phyloP scores from a whole-genome alignment of 1,140 invertebrate species.

The Dolichoris vasculosae region DNA sequence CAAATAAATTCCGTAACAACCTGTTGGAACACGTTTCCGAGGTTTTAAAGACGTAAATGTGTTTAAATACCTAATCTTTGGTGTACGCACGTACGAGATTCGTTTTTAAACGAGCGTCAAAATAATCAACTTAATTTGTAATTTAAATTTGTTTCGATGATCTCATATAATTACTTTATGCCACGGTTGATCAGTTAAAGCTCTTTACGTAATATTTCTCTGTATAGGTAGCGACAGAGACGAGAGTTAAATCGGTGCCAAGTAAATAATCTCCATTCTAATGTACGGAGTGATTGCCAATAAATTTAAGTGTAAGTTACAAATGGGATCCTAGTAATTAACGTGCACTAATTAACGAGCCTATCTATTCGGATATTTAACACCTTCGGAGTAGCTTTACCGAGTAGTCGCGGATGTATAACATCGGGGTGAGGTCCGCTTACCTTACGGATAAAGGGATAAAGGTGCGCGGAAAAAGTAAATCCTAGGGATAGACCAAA shows the following conservation, averaged over 20 bases:
- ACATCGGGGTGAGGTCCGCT: neutral
- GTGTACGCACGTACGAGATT: neutral
- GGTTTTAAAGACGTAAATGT: neutral
- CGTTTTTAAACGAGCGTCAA: neutral
- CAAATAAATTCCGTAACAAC: neutral
- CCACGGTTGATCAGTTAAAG: neutral
- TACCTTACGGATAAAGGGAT: neutral
- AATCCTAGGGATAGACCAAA: neutral
- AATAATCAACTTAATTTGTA: neutral
- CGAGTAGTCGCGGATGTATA: neutral
- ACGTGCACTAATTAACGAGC: neutral
- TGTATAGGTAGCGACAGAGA: neutral
- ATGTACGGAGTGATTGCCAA: neutral
- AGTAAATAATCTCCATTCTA: neutral
- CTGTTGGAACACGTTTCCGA: neutral
- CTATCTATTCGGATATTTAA: too few relatives aligned
- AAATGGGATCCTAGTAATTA: neutral
- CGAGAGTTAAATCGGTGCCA: neutral
- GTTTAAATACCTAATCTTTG: neutral
- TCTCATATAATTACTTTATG: neutral
- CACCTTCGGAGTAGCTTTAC: neutral
- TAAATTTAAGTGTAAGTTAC: neutral
- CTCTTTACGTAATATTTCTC: neutral
- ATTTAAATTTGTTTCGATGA: neutral
- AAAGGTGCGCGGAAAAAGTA: neutral